A percentile compares a stretch with the other conserved stretches of the same genome.
Evolutionary conservation across 2,888 invertebrate species (phyloP).

Genomic region (Sthenelais limicola): DNA sequence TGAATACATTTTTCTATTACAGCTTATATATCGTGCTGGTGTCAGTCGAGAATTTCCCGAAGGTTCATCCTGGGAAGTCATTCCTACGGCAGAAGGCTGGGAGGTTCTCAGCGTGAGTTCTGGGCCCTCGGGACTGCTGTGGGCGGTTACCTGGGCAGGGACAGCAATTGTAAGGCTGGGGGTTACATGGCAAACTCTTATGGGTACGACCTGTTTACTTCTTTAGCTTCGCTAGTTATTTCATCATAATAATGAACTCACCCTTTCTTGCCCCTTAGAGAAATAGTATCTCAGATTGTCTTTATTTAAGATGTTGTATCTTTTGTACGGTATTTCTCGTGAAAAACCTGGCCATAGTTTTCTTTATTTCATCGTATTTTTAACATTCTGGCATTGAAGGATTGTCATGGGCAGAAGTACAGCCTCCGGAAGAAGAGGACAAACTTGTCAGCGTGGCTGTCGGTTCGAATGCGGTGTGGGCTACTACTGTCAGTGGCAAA

Average conservation of each 20-base stretch:
- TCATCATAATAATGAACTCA: neutral
- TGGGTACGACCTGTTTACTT: too few relatives aligned
- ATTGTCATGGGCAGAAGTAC: conserved; percentile 80
- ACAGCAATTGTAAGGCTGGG: conserved; percentile 86
- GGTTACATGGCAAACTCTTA: conserved; percentile 83
- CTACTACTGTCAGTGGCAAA: conserved; percentile 79
- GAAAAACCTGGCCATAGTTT: neutral
- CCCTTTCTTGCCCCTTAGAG: neutral
- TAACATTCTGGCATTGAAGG: conserved; percentile 72
- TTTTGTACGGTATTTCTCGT: neutral
- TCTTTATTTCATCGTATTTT: too few relatives aligned
- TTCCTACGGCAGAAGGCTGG: conserved; percentile 81
- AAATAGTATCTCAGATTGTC: neutral
- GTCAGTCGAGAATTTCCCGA: conserved; percentile 88
- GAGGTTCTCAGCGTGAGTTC: conserved; percentile 90
- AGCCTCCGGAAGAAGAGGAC: conserved; percentile 79
- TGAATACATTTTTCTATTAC: conserved; percentile 1
- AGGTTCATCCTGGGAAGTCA: conserved; percentile 87
- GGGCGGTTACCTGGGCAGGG: conserved; percentile 90
- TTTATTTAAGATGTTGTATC: neutral
- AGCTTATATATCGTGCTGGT: conserved; percentile 88
- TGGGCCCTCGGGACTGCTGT: conserved; percentile 88
- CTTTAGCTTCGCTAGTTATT: too few relatives aligned
- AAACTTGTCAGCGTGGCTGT: conserved; percentile 83
- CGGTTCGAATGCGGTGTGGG: conserved; percentile 86